Base-by-base conservation (phyloP, 2,113 vertebrate species). In the Upupa epops region DNA sequence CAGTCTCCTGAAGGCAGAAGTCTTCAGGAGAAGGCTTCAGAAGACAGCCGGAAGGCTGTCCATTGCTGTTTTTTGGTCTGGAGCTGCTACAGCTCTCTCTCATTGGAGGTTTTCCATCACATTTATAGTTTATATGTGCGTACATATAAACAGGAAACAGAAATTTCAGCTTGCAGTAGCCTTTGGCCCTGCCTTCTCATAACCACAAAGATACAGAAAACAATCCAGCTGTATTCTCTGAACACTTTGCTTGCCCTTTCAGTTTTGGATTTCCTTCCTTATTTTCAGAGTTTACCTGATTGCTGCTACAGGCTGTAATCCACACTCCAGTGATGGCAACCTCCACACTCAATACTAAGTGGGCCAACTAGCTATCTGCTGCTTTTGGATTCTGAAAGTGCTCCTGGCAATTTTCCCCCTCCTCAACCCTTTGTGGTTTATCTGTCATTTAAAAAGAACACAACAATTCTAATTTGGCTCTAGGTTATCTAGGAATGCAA, bases 201-300 rank as follows among this genome's bases (percentile, higher is more conserved):
- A 29, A 34, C 32, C 2, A 0, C 31, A 48, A 48, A 64, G 20
- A 12, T 5, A 2, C n/a, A 1, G 6, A n/a, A 81, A 34, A 14
- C 17, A 48, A 12, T 68, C 20, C 37, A n/a, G 18, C 3, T 59
- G 17, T 52, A 2, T 32, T 60, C 32, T 56, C 52, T 66, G 42
- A 76, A 37, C 1, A 29, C 15, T 54, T 60, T 45, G 17, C 18
- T 61, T 19, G 7, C 9, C 21, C 51, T 42, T 80, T 70, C 31
- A 76, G 12, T 13, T 65, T 49, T 82, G 28, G 5, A 72, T 87
- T 82, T 82, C 19, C 31, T 37, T 74, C 56, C 31, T 86, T 34
- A 6, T 61, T 88, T 81, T 75, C 40, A 73, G 46, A 75, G 28
- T 49, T 82, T 16, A 46, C 49, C 29, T 31, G 48, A 71, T 42